Conservation (phyloP, 2,113 vertebrate genomes). For the Psittacula cyanocephala region DNA sequence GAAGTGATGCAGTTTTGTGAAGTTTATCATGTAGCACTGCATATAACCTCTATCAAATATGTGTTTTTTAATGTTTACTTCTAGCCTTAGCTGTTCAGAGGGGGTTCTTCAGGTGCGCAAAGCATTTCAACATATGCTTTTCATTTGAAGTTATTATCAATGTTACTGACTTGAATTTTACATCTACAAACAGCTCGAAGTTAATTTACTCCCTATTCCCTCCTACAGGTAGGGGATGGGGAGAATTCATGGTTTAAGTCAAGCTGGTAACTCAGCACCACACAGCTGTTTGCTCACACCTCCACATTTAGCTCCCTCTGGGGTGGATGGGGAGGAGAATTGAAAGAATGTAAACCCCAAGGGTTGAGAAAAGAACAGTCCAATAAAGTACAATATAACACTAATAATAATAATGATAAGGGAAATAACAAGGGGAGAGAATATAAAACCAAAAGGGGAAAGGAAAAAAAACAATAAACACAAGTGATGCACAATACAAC, state of each 20-base stretch:
- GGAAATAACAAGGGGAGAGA: neutral
- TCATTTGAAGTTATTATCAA: neutral
- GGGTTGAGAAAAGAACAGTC: neutral
- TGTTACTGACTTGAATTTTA: neutral
- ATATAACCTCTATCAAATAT: neutral
- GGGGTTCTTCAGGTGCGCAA: neutral
- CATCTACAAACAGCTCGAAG: neutral
- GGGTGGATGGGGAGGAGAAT: neutral
- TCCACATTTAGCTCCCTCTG: neutral
- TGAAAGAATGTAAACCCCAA: neutral
- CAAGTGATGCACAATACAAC: neutral
- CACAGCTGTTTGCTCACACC: neutral
- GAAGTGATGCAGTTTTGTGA: neutral
- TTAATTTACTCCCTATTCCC: neutral
- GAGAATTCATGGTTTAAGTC: neutral
- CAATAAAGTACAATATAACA: neutral
- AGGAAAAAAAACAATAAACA: neutral
- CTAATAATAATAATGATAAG: neutral
- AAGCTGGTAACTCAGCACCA: neutral
- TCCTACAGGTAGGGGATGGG: neutral
- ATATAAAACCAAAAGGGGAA: neutral
- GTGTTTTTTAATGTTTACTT: neutral
- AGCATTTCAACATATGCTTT: neutral
- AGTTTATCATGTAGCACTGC: neutral
- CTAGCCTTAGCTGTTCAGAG: neutral